Percentiles rank a stretch among this genome's conserved stretches.
phyloP scores from a whole-genome alignment of 2,888 invertebrate genomes.

The Stramonita haemastoma region DNA sequence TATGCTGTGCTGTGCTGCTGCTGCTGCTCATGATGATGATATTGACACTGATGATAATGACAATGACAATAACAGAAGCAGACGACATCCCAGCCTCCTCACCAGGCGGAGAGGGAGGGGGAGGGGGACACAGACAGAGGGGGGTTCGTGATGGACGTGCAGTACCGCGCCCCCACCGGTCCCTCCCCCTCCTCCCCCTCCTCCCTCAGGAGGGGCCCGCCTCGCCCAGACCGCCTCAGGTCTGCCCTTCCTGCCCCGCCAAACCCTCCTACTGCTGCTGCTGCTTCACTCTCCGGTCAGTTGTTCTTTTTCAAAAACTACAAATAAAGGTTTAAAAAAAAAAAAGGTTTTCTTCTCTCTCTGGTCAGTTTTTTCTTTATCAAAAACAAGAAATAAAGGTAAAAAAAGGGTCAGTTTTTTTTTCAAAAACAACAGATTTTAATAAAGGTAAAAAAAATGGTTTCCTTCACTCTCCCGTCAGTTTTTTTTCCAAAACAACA shows the following conservation, averaged over 20 bases:
- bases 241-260: neutral
- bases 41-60: neutral
- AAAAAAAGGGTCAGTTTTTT: no score
- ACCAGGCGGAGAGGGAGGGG: neutral
- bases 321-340: no score
- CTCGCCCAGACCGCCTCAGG: neutral
- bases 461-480: no score
- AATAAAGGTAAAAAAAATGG: no score
- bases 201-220: neutral
- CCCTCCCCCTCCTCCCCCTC: neutral
- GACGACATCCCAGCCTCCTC: neutral
- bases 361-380: neutral
- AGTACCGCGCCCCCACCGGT: neutral
- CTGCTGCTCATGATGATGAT: no score
- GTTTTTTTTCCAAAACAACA: no score
- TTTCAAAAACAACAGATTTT: no score
- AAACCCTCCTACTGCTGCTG: no score
- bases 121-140: neutral
- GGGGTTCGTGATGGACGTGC: conserved; percentile 14
- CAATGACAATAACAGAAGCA: neutral
- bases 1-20: no score
- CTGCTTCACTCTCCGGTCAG: no score
- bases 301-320: no score
- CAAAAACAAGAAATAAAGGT: no score
- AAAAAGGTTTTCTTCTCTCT: neutral